Base-by-base conservation (phyloP, 1,140 invertebrate genomes). In the Geopemphigus sp. region DNA sequence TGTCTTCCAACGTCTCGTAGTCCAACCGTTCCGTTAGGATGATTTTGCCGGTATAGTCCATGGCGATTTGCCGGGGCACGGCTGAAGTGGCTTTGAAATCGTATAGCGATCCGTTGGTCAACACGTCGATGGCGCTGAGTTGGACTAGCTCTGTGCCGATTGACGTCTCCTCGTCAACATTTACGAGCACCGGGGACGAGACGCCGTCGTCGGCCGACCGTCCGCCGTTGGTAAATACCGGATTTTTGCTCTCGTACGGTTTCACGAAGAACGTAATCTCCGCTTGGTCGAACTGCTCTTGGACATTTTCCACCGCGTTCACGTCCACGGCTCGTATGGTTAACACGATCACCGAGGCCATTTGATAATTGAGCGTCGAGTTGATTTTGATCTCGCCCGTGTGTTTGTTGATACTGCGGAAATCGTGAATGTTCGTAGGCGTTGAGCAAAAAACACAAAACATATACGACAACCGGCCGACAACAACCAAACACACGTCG, bases 181-280 rank as follows among this genome's bases (percentile, higher is more conserved):
- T 88, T 0, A 89, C 87, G 39, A 94, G 90, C 2, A 89, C 86
- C 0, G 17, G 17, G 90, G 91, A 82, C 91, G 89, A 5, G 88
- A 89, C 22, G 10, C 24, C 24, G 32, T 89, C 47, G 86, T 88
- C 1, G 88, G 89, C 2, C 15, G 39, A 50, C 91, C 91, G 92
- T 14, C 90, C 90, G 5, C 87, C 81, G 81, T 92, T 91, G 0
- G 88, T 90, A 81, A 95, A 94, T 6, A 92, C 89, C 0, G 93
- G 93, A 85, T 92, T 93, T 81, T 91, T 90, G 81, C 93, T 92
- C 82, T 90, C 90, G 83, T 91, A 93, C 1, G 92, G 92, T 85
- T 94, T 91, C 12, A 94, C 89, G 83, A 93, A 94, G 11, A 94
- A 87, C 0, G 92, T 93, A 14, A 93, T 90, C 83, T 94, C 92